A percentile compares a stretch with the other conserved stretches of the same genome.
These are phyloP conservation scores for Festucalex cinctus DNA, from an alignment of 2,113 vertebrate species.

Conservation along the genomic window DNA sequence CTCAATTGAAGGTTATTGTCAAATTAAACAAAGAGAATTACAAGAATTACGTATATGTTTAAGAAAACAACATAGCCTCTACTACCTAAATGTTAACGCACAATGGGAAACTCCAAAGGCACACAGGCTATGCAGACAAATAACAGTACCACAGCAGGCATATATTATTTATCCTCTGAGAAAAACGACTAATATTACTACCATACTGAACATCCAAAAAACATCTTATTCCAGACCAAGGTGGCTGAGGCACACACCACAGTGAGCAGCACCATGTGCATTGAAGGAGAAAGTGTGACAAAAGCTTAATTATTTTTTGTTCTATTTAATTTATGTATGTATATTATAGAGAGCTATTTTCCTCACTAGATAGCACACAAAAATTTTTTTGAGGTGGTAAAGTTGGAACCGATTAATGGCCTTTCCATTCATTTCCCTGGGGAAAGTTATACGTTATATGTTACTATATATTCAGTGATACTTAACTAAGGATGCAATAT, in stretches of 20 bases:
- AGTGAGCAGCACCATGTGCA: neutral
- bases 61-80: no score
- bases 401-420: neutral
- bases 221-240: neutral
- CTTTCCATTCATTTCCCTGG: neutral
- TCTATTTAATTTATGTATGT: no score
- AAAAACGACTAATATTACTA: neutral
- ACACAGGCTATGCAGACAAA: neutral
- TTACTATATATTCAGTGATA: conserved; percentile 48
- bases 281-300: neutral
- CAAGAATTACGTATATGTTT: no score
- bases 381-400: no score
- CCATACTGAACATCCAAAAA: neutral
- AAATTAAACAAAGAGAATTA: no score
- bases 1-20: no score
- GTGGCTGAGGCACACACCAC: neutral
- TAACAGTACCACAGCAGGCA: neutral
- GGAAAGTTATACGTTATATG: neutral
- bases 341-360: neutral
- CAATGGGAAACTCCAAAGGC: no score
- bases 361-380: neutral
- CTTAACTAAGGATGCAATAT: conserved; percentile 24
- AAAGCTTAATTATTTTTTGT: no score
- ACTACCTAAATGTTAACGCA: no score
- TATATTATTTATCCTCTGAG: neutral